Percentiles rank a stretch among this genome's conserved stretches.
Evolutionary conservation across 92 coral and sea anemone species (phyloP).

Genomic region (Parazoanthus darwini): DNA sequence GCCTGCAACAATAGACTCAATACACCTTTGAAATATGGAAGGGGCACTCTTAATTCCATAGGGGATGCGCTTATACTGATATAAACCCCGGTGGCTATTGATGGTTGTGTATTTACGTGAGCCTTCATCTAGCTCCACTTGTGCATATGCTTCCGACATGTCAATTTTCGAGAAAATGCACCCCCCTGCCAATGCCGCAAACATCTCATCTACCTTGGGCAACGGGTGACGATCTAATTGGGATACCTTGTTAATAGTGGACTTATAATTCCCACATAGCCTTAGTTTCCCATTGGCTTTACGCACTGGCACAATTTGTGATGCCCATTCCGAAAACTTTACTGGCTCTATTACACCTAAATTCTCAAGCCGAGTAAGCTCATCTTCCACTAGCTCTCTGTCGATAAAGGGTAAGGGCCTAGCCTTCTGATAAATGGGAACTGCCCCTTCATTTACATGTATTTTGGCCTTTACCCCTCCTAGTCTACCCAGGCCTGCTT

Average conservation of each 20-base stretch:
- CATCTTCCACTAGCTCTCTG: constrained; percentile 3
- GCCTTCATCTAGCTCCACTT: too few species aligned
- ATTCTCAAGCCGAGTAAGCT: neutral
- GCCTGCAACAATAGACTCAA: constrained; percentile 25
- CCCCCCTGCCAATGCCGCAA: constrained; percentile 23
- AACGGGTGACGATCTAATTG: constrained; percentile 16
- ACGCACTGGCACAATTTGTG: constrained; percentile 21
- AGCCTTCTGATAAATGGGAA: constrained; percentile 29
- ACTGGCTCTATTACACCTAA: constrained; percentile 21
- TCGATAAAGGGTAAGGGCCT: constrained; percentile 29
- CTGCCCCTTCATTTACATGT: neutral
- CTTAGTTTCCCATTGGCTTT: constrained; percentile 17
- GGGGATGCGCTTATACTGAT: constrained; percentile 25
- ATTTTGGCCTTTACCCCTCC: neutral
- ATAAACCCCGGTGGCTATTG: neutral
- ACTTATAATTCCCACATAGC: constrained; percentile 29
- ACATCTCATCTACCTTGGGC: constrained; percentile 29
- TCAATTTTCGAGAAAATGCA: constrained; percentile 8
- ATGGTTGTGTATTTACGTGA: too few species aligned
- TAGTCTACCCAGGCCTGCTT: constrained; percentile 34
- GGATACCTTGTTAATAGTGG: neutral
- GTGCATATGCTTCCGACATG: constrained; percentile 21
- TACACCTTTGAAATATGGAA: constrained; percentile 35
- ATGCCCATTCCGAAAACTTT: neutral
- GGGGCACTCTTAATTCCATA: constrained; percentile 33